These are phyloP conservation scores for Zoroaster sp. DNA, from an alignment of 53 echinoderm and acorn worm genomes.

Conservation along the genomic window DNA sequence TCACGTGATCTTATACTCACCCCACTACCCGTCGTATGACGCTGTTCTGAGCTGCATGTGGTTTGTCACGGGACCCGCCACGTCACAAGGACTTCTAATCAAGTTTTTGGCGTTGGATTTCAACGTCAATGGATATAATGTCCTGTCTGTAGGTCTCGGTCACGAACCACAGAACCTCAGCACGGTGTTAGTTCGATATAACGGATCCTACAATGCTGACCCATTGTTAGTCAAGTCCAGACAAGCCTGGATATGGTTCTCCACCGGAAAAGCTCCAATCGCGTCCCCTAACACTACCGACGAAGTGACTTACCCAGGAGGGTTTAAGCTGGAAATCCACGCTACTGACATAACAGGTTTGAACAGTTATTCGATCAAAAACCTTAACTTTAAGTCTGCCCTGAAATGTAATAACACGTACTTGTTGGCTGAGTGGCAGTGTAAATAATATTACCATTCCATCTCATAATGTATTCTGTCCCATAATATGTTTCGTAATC, in stretches of 20 bases:
- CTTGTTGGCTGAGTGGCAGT: no score
- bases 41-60: neutral
- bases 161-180: neutral
- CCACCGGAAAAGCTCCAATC: neutral
- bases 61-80: neutral
- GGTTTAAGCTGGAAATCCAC: constrained; percentile 27
- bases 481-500: no score
- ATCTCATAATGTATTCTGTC: no score
- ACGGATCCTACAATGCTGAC: neutral
- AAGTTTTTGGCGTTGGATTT: constrained; percentile 12
- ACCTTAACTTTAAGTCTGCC: no score
- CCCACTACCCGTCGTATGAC: constrained; percentile 3
- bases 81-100: neutral
- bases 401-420: no score
- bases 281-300: neutral
- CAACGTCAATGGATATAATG: neutral
- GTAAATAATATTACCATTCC: no score
- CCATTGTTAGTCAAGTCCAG: constrained; percentile 5
- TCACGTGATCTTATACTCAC: neutral
- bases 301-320: neutral
- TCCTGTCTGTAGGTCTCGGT: constrained; percentile 7
- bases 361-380: neutral
- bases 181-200: neutral
- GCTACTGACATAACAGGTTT: constrained; percentile 30
- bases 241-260: constrained; percentile 24